Evolutionary conservation across 2,888 invertebrate species (phyloP), one percentile per base, ranked within the genome.

Genomic region (Spatulosminthurus flaviceps): DNA sequence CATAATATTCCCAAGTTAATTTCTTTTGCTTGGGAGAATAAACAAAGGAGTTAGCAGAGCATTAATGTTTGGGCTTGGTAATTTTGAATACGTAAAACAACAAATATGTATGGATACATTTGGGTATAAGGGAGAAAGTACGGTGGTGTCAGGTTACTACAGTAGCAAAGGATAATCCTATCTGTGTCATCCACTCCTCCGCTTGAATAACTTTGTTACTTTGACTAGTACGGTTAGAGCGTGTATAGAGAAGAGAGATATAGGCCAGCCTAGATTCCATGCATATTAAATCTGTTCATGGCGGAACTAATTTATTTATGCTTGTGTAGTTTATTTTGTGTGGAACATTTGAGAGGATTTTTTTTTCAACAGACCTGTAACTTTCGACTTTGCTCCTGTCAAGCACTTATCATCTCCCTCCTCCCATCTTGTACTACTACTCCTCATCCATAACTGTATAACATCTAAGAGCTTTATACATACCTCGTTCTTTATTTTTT

Each of bases 231-330:
- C n/a, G n/a, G n/a, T n/a, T n/a, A n/a, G n/a, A n/a, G n/a, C n/a
- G n/a, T n/a, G n/a, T n/a, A n/a, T n/a, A n/a, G n/a, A n/a, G n/a
- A n/a, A n/a, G n/a, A n/a, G n/a, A n/a, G n/a, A n/a, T n/a, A n/a
- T n/a, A n/a, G n/a, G 41, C 13, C 41, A 13, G n/a, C 51, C 51
- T n/a, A 51, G 16, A 64, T 64, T 64, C 64, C 24, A 64, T 64
- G 11, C 24, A 64, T 64, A 22, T 64, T 21, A 64, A 22, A 64
- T 60, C 21, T 60, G 60, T n/a, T 64, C 24, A 22, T 64, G 64
- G 43, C 21, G 24, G n/a, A 71, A 71, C n/a, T 42, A 71, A 71
- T 71, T 71, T 71, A 71, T 71, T 71, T 71, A 43, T 71, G 71
- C 22, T 43, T 22, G 22, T 42, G 22, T 21, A 69, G 69, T 69